phyloP scores from a whole-genome alignment of 2,797 vertebrate genomes.

The Sternotherus odoratus region DNA sequence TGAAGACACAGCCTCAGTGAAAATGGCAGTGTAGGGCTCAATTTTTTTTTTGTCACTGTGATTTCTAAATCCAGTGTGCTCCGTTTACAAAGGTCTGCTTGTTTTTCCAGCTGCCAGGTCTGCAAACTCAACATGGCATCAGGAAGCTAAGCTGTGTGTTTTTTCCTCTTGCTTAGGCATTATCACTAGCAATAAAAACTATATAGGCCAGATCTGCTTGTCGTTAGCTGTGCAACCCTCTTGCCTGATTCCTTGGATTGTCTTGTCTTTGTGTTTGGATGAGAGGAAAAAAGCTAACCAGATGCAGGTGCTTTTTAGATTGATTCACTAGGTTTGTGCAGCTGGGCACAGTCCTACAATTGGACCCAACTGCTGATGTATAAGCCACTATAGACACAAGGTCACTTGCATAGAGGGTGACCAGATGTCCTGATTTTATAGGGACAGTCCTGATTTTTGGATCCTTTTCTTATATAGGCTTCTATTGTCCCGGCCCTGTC shows the following conservation, averaged over 20 bases:
- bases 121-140: not conserved
- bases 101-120: not conserved
- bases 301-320: not conserved
- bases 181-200: not conserved
- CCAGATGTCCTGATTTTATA: too few relatives aligned
- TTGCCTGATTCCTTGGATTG: not conserved
- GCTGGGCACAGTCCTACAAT: not conserved
- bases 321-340: not conserved
- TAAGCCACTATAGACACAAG: accelerated
- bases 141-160: not conserved
- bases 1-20: not conserved
- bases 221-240: not conserved
- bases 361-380: not conserved
- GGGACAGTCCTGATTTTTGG: too few relatives aligned
- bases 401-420: not conserved
- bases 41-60: constrained; percentile 8
- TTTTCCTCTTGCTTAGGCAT: not conserved
- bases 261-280: not conserved
- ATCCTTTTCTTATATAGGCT: too few relatives aligned
- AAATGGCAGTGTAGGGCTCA: not conserved
- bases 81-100: not conserved
- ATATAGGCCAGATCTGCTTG: not conserved
- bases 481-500: too few relatives aligned
- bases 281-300: not conserved
- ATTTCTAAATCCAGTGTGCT: not conserved